Evolutionary conservation across 2,888 invertebrate genomes (phyloP), one percentile per base, ranked within the genome.

Genomic region (Caenorhabditis plicata): DNA sequence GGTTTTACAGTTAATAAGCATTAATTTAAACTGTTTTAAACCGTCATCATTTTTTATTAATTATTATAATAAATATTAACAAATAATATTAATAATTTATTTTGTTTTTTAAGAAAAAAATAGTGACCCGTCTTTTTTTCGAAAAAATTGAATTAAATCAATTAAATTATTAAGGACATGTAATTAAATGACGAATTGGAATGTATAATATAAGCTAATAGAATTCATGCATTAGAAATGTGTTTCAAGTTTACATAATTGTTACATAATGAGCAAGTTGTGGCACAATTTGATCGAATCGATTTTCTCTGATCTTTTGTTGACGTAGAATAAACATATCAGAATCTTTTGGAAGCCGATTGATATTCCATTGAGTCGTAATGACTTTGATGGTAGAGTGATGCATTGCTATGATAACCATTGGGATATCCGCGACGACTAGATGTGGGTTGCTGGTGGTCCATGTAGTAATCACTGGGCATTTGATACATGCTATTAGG

Each of bases 401-500:
- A n/a, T n/a, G n/a, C n/a, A n/a, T n/a, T n/a, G n/a, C n/a, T n/a
- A n/a, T n/a, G n/a, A n/a, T n/a, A n/a, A n/a, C n/a, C n/a, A n/a
- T n/a, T n/a, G n/a, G n/a, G n/a, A n/a, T n/a, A n/a, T n/a, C n/a
- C n/a, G n/a, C n/a, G n/a, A n/a, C n/a, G n/a, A n/a, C n/a, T n/a
- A n/a, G 48, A 42, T 11, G 48, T 35, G 1, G 40, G 38, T 40
- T 48, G 48, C 22, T 46, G 51, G 17, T 42, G 41, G 48, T 17
- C 42, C 49, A 2, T 60, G 53, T 1, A 38, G 38, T 15, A 46
- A 53, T 45, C 45, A n/a, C n/a, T 46, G 7, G 36, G 23, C 5
- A 45, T 43, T 23, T 48, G 60, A 0, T 53, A 60, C 13, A 53
- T 45, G 15, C 54, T 49, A 27, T 38, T 46, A 17, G 61, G 61